Percentiles rank a stretch among this genome's conserved stretches.
These are phyloP conservation scores for Stenodema calcarata DNA, from an alignment of 2,888 invertebrate species.

Conservation along the genomic window DNA sequence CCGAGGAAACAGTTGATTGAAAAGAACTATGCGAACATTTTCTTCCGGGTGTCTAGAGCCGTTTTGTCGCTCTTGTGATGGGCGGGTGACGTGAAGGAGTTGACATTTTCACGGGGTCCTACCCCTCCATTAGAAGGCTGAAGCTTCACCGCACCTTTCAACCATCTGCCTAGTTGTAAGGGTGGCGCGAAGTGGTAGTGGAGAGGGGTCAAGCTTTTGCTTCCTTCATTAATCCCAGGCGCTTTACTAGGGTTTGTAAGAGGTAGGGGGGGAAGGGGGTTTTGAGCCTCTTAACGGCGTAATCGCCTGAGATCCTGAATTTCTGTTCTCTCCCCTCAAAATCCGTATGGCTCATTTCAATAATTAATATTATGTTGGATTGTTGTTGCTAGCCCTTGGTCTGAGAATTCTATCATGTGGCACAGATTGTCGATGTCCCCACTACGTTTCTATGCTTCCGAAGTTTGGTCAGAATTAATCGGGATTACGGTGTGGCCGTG, in stretches of 20 bases:
- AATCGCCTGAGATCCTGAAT: constrained; percentile 35
- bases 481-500: constrained; percentile 1
- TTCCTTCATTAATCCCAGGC: neutral
- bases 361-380: constrained; percentile 41
- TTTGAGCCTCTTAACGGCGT: constrained; percentile 43
- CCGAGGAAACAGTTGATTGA: neutral
- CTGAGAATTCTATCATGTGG: constrained; percentile 27
- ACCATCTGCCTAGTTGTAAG: neutral
- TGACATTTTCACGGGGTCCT: constrained; percentile 37
- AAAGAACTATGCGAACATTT: constrained; percentile 9
- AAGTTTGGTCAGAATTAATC: constrained; percentile 28
- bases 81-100: constrained; percentile 35
- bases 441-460: neutral
- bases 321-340: neutral
- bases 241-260: neutral
- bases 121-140: constrained; percentile 30
- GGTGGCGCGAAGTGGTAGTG: neutral
- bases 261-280: neutral
- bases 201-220: neutral
- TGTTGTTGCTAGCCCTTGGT: constrained; percentile 15
- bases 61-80: constrained; percentile 16
- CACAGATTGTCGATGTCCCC: neutral
- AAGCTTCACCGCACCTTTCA: neutral
- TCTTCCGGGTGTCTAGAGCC: constrained; percentile 28
- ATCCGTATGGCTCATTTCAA: constrained; percentile 18